Percentiles rank a stretch among this genome's conserved stretches.
phyloP scores from a whole-genome alignment of 2,888 invertebrate species.

The Crepidodera aurea region DNA sequence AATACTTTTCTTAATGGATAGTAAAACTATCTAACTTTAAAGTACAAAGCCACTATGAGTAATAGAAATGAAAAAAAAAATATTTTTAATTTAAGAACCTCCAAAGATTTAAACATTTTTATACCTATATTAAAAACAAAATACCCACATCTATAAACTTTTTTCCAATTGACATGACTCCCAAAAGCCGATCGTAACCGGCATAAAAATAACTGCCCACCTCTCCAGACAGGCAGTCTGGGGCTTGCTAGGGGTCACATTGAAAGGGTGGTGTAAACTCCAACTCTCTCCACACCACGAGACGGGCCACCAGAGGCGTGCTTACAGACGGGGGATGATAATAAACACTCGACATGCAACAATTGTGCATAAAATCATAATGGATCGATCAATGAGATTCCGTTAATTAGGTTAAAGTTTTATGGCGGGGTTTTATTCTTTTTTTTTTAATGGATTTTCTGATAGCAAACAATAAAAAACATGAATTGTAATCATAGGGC shows the following conservation, averaged over 20 bases:
- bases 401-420: neutral
- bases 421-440: too few species aligned
- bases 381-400: neutral
- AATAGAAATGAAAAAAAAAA: too few species aligned
- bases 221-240: slow-evolving; percentile 30
- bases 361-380: neutral
- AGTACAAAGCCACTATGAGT: too few species aligned
- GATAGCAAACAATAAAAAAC: too few species aligned
- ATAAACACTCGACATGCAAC: neutral
- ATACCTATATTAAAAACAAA: too few species aligned
- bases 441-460: too few species aligned
- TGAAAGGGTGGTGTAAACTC: slow-evolving; percentile 45
- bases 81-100: too few species aligned
- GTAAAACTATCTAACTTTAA: too few species aligned
- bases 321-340: neutral
- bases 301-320: slow-evolving; percentile 12
- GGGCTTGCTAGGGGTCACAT: slow-evolving; percentile 45
- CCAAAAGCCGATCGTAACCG: slow-evolving; percentile 12
- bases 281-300: slow-evolving; percentile 18
- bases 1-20: too few species aligned
- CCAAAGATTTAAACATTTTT: too few species aligned
- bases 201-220: slow-evolving; percentile 29
- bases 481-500: too few species aligned
- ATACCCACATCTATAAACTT: too few species aligned
- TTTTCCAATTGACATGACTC: neutral